These are phyloP conservation scores for Philopotamus ludificatus DNA, from an alignment of 1,140 invertebrate species.

Conservation along the genomic window DNA sequence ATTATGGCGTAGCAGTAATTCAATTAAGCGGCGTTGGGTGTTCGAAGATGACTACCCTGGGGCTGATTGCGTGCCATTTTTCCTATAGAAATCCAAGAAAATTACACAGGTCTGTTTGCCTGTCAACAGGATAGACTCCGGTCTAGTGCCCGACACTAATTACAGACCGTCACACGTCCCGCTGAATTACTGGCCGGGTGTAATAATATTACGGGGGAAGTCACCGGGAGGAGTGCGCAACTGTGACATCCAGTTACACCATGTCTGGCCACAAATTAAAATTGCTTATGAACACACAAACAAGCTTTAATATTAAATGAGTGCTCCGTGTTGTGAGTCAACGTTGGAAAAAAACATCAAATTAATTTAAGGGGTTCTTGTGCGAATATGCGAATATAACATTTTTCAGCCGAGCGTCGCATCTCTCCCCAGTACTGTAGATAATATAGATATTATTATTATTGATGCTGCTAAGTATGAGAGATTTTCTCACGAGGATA, in stretches of 20 bases:
- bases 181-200: not conserved
- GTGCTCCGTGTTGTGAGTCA: too few relatives aligned
- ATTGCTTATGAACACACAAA: not conserved
- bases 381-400: too few relatives aligned
- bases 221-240: not conserved
- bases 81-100: slow-evolving; percentile 7
- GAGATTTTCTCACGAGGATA: too few relatives aligned
- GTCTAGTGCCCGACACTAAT: slow-evolving; percentile 14
- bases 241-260: not conserved
- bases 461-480: too few relatives aligned
- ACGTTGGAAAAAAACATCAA: too few relatives aligned
- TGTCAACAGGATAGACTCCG: not conserved
- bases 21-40: too few relatives aligned
- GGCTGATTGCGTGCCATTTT: not conserved
- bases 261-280: not conserved
- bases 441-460: too few relatives aligned
- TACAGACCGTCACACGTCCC: slow-evolving; percentile 17
- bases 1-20: too few relatives aligned
- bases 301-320: too few relatives aligned
- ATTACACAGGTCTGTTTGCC: slow-evolving; percentile 2
- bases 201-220: slow-evolving; percentile 13
- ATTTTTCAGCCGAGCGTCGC: too few relatives aligned
- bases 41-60: not conserved
- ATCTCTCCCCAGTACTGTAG: too few relatives aligned
- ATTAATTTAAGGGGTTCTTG: too few relatives aligned